Percentiles rank a stretch among this genome's conserved stretches.
These are phyloP conservation scores for Terrapene triunguis DNA, from an alignment of 2,113 vertebrate species.

Conservation along the genomic window DNA sequence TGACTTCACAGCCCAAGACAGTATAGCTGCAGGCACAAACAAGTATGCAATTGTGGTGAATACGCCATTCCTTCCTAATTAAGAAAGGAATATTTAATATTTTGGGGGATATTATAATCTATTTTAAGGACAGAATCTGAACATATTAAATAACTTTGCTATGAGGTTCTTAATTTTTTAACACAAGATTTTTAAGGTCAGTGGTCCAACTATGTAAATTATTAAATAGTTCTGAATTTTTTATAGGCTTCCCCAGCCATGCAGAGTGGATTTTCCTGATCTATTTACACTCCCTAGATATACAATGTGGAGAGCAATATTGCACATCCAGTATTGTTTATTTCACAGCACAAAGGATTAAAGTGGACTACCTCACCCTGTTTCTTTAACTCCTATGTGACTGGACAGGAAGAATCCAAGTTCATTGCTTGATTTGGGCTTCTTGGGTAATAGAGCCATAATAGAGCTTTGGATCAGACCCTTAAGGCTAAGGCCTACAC, in stretches of 20 bases:
- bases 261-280: slow-evolving; percentile 35
- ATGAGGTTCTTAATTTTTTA: slow-evolving; percentile 75
- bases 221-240: slow-evolving; percentile 74
- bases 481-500: not conserved
- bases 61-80: slow-evolving; percentile 25
- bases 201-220: slow-evolving; percentile 55
- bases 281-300: slow-evolving; percentile 12
- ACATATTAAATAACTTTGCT: slow-evolving; percentile 54
- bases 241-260: slow-evolving; percentile 49
- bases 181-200: slow-evolving; percentile 76
- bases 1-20: not conserved
- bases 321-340: not conserved
- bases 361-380: not conserved
- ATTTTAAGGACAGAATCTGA: slow-evolving; percentile 39
- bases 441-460: not conserved
- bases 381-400: not conserved
- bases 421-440: not conserved
- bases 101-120: slow-evolving; percentile 22
- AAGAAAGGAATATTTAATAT: slow-evolving; percentile 31
- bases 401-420: accelerated
- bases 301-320: not conserved
- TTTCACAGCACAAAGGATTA: not conserved
- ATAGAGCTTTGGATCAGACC: not conserved
- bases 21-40: not conserved
- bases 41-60: not conserved